These are phyloP conservation scores for Hormiphora californensis DNA, from an alignment of 37 sponge, comb jelly and placozoan genomes.

Conservation along the genomic window DNA sequence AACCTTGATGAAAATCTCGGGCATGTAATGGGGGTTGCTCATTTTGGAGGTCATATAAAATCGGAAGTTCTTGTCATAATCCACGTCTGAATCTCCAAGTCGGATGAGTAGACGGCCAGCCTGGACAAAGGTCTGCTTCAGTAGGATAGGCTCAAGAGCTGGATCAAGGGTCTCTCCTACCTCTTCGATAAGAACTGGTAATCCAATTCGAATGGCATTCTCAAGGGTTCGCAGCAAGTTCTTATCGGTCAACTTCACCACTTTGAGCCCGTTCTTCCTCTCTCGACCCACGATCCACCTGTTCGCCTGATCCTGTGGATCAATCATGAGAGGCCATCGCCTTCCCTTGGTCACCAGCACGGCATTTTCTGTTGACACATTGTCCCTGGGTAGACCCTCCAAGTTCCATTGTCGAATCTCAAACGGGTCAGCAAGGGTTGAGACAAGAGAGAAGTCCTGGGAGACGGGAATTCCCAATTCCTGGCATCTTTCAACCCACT, in stretches of 20 bases:
- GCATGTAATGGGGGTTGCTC: slow-evolving; percentile 97
- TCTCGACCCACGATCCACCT: slow-evolving; percentile 91
- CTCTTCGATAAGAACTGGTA: slow-evolving; percentile 92
- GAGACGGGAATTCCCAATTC: slow-evolving; percentile 91
- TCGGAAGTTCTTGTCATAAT: slow-evolving; percentile 97
- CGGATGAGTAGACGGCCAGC: slow-evolving; percentile 87
- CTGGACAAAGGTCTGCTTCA: slow-evolving; percentile 95
- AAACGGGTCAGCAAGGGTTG: slow-evolving; percentile 76
- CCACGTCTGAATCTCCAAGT: slow-evolving; percentile 96
- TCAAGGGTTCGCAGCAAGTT: slow-evolving; percentile 97
- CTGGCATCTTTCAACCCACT: slow-evolving; percentile 79
- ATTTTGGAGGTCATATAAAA: slow-evolving; percentile 99
- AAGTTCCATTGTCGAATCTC: slow-evolving; percentile 97
- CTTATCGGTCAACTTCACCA: slow-evolving; percentile 91
- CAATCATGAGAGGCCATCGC: slow-evolving; percentile 99
- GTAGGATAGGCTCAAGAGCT: slow-evolving; percentile 90
- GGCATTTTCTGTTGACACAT: slow-evolving; percentile 95
- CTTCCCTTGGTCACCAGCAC: slow-evolving; percentile 85
- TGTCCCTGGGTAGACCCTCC: slow-evolving; percentile 89
- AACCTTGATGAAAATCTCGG: slow-evolving; percentile 98
- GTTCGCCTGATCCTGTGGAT: slow-evolving; percentile 98
- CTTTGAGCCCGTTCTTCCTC: slow-evolving; percentile 85
- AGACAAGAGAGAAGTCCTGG: slow-evolving; percentile 65
- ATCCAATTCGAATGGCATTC: slow-evolving; percentile 96
- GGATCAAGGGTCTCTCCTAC: slow-evolving; percentile 94